These are phyloP conservation scores for Seison nebaliae DNA, from an alignment of 1,140 invertebrate genomes.

Conservation along the genomic window DNA sequence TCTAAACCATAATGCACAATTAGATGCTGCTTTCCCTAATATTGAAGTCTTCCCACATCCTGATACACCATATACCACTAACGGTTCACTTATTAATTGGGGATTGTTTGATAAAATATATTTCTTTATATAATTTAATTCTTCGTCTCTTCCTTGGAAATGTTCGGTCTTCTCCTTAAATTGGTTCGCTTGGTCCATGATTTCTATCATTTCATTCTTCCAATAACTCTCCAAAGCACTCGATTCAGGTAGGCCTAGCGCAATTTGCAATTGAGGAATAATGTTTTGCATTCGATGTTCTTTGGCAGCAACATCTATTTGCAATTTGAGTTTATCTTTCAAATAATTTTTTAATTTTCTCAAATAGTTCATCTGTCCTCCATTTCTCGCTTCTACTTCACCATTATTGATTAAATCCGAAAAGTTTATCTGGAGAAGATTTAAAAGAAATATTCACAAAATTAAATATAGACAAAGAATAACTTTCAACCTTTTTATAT, in stretches of 20 bases:
- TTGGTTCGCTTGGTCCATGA: slow-evolving; percentile 10
- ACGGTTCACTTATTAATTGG: slow-evolving; percentile 12
- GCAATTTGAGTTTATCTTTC: too few species aligned
- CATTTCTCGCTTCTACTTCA: background rate
- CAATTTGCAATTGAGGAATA: too few species aligned
- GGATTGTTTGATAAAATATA: background rate
- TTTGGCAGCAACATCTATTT: too few species aligned
- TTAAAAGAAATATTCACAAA: slow-evolving; percentile 35
- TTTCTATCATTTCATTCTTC: slow-evolving; percentile 7
- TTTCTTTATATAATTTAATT: background rate
- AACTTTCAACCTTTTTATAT: slow-evolving; percentile 11
- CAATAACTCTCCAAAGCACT: slow-evolving; percentile 5
- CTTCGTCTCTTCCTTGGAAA: slow-evolving; percentile 12
- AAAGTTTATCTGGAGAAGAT: background rate
- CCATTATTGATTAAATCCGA: slow-evolving; percentile 7
- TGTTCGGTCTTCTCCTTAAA: slow-evolving; percentile 7
- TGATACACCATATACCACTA: slow-evolving; percentile 18
- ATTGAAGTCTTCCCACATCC: slow-evolving; percentile 22
- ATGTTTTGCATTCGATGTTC: background rate
- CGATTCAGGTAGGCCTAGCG: too few species aligned
- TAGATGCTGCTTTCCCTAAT: slow-evolving; percentile 18
- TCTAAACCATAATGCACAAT: slow-evolving; percentile 13
- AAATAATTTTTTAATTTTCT: slow-evolving; percentile 9
- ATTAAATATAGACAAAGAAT: slow-evolving; percentile 30
- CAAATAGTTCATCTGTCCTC: background rate